Evolutionary conservation across 2,888 invertebrate species (phyloP), one percentile per base, ranked within the genome.

Genomic region (Dioctria linearis): DNA sequence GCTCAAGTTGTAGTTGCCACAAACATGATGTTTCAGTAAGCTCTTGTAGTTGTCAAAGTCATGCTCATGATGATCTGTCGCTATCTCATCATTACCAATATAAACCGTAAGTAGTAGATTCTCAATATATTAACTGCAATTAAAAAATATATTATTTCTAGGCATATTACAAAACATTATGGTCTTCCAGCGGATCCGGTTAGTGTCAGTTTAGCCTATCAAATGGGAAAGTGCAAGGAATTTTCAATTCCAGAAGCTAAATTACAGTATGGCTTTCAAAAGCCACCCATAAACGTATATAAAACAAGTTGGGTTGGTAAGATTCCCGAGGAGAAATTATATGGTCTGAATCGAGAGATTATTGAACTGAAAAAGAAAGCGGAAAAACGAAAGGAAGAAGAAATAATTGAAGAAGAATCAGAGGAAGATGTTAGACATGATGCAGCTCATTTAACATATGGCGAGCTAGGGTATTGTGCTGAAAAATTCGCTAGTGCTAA

Each of bases 251-350:
- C 89, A 0, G 92, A 92, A 85, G 90, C 90, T 6, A 89, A 88
- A 82, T 84, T 92, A 5, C 86, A 90, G 4, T 92, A 90, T 83
- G 92, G 92, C 2, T 91, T 90, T 81, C 87, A 88, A 8, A 89
- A 88, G 13, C 83, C 84, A 42, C 92, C 92, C 2, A 84, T 87
- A 13, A 90, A 91, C 75, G 85, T 86, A 0, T 85, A 86, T 39
- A 84, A 85, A 40, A 85, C 84, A 8, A 82, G 87, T 0, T 84
- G 83, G 46, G 83, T 84, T 42, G 86, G 86, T 3, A 87, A 89
- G 42, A 87, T 91, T 39, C 89, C 90, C 3, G 92, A 92, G 84
- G 90, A 90, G 82, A 89, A 89, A 80, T 86, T 92, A 3, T 89
- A 88, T 82, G 87, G 86, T n/a, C 84, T 91, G n/a, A 91, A 91